phyloP scores from a whole-genome alignment of 2,797 vertebrate species.

The Delichon dasypus region DNA sequence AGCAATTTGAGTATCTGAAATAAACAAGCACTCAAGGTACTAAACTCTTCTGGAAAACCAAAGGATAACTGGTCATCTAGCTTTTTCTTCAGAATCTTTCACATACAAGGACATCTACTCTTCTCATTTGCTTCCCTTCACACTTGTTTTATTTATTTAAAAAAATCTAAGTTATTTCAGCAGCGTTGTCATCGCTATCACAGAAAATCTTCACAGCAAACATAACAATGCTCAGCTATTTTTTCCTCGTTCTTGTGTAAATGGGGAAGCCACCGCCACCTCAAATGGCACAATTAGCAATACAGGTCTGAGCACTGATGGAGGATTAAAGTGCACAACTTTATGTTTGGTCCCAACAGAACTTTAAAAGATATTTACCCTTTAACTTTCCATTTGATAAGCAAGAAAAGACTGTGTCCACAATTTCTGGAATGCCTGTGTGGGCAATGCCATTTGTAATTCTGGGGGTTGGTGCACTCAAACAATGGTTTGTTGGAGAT shows the following conservation, averaged over 20 bases:
- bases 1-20: background rate
- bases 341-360: background rate
- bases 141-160: background rate
- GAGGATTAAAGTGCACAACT: background rate
- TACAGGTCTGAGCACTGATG: background rate
- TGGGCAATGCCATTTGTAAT: conserved; percentile 21
- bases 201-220: background rate
- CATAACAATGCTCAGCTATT: background rate
- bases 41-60: background rate
- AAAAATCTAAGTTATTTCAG: background rate
- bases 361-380: background rate
- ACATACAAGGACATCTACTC: background rate
- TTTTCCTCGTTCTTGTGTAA: background rate
- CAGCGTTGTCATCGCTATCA: background rate
- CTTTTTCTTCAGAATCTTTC: background rate
- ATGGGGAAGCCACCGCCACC: background rate
- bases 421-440: conserved; percentile 39
- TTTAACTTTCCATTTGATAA: background rate
- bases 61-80: background rate
- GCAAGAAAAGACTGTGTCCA: background rate
- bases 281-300: background rate
- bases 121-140: background rate
- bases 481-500: conserved; percentile 37
- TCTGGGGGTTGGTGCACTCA: conserved; percentile 8
- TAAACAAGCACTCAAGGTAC: background rate